Base-by-base conservation (phyloP, 2,797 vertebrate species). In the Carapus acus region DNA sequence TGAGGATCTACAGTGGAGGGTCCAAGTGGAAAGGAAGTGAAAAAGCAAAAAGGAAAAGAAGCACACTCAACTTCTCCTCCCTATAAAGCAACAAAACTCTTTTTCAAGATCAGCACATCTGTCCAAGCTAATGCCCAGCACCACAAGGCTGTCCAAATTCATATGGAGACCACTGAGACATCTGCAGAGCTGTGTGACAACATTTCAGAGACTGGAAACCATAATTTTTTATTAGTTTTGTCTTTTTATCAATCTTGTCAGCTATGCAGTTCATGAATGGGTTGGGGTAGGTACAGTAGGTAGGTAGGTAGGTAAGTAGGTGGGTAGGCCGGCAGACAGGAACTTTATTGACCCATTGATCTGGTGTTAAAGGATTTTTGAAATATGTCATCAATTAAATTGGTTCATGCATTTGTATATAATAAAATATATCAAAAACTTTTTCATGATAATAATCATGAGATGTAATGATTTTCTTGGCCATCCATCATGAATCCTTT, bases 1-100 rank as follows among this genome's bases (percentile, higher is more conserved):
- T 43, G 54, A 80, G 79, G 78, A 83, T 80, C 80, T 70, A 71
- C 75, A 77, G 63, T 62, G 61, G 64, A 79, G 61, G 77, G 74
- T 80, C 76, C 77, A 71, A 65, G 60, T 71, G 76, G 71, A 45
- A 57, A 68, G 43, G 42, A 24, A 70, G 61, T 54, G 43, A 16
- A 62, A n/a, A 15, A 0, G 70, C 51, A 12, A 33, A 67, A 66
- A 65, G 38, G 48, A 62, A 69, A 62, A 29, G 43, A 39, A 50
- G 58, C 55, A 50, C 56, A 58, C 52, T 56, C 36, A 66, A 42
- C 67, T 46, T 38, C 41, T 37, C 37, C 34, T 29, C 23, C 52
- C 37, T 7, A 31, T 29, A 47, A 16, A 47, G 49, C 51, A 53
- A 45, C 49, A 57, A 58, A 69, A 68, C 45, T 55, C 17, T 1